Evolutionary conservation across 2,113 vertebrate genomes (phyloP).

Genomic region (Sclerurus mexicanus): DNA sequence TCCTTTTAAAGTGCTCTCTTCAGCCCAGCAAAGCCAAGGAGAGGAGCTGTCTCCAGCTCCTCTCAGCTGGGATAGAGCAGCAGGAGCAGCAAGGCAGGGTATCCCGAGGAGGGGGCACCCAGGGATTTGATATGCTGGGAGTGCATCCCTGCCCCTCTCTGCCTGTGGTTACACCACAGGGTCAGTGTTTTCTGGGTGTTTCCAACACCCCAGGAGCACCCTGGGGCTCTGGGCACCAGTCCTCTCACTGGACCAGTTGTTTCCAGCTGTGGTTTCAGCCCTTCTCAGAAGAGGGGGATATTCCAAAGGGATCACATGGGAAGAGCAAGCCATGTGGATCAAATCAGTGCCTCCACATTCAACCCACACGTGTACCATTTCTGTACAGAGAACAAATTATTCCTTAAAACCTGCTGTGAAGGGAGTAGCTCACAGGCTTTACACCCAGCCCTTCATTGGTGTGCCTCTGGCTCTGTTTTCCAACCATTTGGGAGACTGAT

Average conservation of each 20-base stretch:
- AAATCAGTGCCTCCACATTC: background rate
- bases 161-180: rapidly evolving
- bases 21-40: background rate
- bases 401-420: background rate
- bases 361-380: rapidly evolving
- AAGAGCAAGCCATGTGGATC: background rate
- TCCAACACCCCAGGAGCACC: rapidly evolving
- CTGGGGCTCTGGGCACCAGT: background rate
- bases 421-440: background rate
- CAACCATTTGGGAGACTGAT: background rate
- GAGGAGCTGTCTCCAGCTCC: background rate
- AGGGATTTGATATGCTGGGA: background rate
- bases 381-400: background rate
- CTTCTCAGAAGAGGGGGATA: background rate
- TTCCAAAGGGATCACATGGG: background rate
- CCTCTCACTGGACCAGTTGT: background rate
- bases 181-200: background rate
- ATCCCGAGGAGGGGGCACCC: background rate
- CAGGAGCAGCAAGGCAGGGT: background rate
- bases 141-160: background rate
- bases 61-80: background rate
- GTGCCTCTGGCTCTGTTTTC: background rate
- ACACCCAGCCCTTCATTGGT: rapidly evolving
- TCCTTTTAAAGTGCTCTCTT: constrained; percentile 53
- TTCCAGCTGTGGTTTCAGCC: background rate